Evolutionary conservation across 2,797 vertebrate genomes (phyloP), one percentile per base, ranked within the genome.

Genomic region (Gambusia yucatana): DNA sequence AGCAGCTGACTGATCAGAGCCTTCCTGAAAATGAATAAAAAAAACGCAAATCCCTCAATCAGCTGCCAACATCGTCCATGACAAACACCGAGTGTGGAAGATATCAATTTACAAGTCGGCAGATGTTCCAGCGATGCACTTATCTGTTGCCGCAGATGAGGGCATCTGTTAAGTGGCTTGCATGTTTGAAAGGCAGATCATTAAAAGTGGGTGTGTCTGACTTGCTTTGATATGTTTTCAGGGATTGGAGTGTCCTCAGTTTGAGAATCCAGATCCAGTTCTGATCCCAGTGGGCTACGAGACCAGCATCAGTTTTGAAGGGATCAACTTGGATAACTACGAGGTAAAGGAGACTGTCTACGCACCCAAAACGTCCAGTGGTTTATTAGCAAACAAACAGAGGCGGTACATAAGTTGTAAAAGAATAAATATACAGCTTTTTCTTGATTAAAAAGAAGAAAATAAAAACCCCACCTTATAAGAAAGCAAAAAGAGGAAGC

Each of bases 221-320:
- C 82, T 76, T 82, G 59, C 81, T 91, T 59, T 63, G 30, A 74
- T 82, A 67, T 88, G 77, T 84, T 83, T 78, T 88, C 84, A 96
- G 96, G 92, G 89, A 77, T 9, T 84, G 1, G 92, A 82, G 47
- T 97, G 96, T 92, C 96, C 96, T 20, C 91, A 83, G 63, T 97
- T 97, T 76, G 95, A 96, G 92, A 95, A 96, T 82, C 96, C 96
- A 1, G 92, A 95, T 80, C 96, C 96, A 1, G 48, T 85, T 25
- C 91, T 96, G 50, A 96, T 97, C 85, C 94, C 96, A 0, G 96
- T 96, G 63, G 96, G 96, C 80, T 87, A 87, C 80, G 94, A 95
- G 87, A 94, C 84, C 25, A 86, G 9, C 0, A 96, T 97, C 87
- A 87, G 87, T 87, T 96, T 97, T 11, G 94, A 95, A 83, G 96